phyloP scores from a whole-genome alignment of 2,797 vertebrate species.

The Phalloptychus januarius region DNA sequence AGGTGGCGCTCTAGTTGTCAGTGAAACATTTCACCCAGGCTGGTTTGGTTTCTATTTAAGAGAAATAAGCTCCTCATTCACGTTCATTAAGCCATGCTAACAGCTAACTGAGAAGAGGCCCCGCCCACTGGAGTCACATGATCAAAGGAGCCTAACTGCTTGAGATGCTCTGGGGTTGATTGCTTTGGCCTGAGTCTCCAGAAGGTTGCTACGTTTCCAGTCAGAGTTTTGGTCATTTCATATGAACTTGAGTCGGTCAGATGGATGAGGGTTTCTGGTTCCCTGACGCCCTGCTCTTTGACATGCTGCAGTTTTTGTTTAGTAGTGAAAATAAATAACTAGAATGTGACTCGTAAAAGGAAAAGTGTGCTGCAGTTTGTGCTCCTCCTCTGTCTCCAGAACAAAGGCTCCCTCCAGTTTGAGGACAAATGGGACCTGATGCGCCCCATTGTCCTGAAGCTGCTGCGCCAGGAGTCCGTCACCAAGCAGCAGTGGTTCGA shows the following conservation, averaged over 20 bases:
- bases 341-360: neutral
- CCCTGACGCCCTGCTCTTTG: neutral
- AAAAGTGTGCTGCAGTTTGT: neutral
- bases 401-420: conserved; percentile 99
- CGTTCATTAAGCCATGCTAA: too few relatives aligned
- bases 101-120: too few relatives aligned
- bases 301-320: neutral
- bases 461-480: conserved; percentile 97
- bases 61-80: too few relatives aligned
- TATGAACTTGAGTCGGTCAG: neutral
- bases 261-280: neutral
- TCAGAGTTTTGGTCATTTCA: too few relatives aligned
- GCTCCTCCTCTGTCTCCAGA: conserved; percentile 74
- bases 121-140: too few relatives aligned
- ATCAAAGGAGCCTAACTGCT: too few relatives aligned
- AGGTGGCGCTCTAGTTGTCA: neutral
- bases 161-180: neutral
- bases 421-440: conserved; percentile 99
- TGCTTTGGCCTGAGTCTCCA: neutral
- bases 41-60: too few relatives aligned
- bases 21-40: neutral
- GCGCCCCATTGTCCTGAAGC: conserved; percentile 97
- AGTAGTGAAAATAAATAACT: neutral
- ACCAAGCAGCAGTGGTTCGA: conserved; percentile 99
- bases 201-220: neutral